Evolutionary conservation across 2,888 invertebrate genomes (phyloP).

Genomic region (Escarpia spicata): DNA sequence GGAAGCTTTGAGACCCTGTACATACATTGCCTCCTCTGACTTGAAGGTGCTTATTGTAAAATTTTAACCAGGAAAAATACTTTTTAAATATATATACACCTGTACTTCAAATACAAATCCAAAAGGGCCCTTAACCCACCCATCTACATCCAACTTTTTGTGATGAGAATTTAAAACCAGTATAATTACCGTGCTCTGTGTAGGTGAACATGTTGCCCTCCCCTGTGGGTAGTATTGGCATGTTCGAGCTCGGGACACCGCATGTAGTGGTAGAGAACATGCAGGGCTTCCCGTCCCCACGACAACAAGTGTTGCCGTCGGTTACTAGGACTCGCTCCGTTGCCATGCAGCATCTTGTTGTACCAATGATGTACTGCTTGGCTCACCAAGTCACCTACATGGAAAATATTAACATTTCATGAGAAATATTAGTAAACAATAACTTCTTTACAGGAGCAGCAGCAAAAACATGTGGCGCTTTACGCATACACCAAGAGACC

Average conservation of each 20-base stretch:
- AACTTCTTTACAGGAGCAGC: neutral
- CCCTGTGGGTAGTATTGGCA: neutral
- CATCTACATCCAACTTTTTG: no score
- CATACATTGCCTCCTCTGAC: no score
- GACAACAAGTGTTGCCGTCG: neutral
- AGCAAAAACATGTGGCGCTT: neutral
- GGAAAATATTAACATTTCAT: slow-evolving; percentile 18
- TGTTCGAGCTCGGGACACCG: slow-evolving; percentile 83
- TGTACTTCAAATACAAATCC: no score
- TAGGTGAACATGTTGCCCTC: neutral
- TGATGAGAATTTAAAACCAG: neutral
- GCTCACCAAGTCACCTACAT: slow-evolving; percentile 42
- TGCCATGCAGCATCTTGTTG: slow-evolving; percentile 29
- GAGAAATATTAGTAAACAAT: neutral
- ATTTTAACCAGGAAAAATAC: no score
- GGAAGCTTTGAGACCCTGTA: no score
- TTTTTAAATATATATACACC: no score
- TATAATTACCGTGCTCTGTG: slow-evolving; percentile 21
- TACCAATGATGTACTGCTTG: slow-evolving; percentile 47
- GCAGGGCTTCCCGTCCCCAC: slow-evolving; percentile 71
- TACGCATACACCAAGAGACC: slow-evolving; percentile 63
- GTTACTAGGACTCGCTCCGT: neutral
- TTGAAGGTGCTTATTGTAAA: no score
- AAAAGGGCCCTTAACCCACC: no score
- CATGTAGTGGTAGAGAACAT: slow-evolving; percentile 90